Conservation (phyloP, 2,888 invertebrate genomes). For the Volucella inflata region DNA sequence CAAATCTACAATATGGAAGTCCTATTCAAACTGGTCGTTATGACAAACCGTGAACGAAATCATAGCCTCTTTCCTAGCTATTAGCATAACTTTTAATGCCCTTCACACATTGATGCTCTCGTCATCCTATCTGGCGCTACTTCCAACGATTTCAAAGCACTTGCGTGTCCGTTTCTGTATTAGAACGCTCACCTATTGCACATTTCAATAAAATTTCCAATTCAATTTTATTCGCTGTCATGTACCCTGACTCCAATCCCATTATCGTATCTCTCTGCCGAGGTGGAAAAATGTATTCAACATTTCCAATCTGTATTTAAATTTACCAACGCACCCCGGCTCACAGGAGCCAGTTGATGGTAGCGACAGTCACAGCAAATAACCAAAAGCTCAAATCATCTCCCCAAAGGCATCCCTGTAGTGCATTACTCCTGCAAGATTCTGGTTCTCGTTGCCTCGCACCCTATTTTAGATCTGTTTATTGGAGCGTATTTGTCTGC, state of each 20-base stretch:
- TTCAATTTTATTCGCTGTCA: slow-evolving; percentile 64
- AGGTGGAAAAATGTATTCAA: slow-evolving; percentile 63
- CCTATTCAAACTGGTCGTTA: too few relatives aligned
- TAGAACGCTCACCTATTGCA: slow-evolving; percentile 8
- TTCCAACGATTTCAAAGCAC: too few relatives aligned
- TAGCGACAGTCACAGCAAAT: slow-evolving; percentile 41
- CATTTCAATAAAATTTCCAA: slow-evolving; percentile 68
- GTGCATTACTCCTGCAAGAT: slow-evolving; percentile 25
- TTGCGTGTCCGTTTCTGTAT: neutral
- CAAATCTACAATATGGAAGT: too few relatives aligned
- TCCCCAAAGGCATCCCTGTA: slow-evolving; percentile 45
- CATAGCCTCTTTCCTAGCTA: too few relatives aligned
- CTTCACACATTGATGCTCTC: too few relatives aligned
- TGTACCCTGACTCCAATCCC: slow-evolving; percentile 59
- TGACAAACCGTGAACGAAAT: too few relatives aligned
- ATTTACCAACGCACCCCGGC: slow-evolving; percentile 58
- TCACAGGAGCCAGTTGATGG: neutral
- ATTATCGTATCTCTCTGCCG: slow-evolving; percentile 61
- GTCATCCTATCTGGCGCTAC: too few relatives aligned
- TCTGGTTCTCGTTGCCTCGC: neutral
- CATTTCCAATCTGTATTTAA: slow-evolving; percentile 74
- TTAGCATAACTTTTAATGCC: too few relatives aligned
- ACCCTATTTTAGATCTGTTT: slow-evolving; percentile 8
- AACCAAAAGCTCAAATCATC: slow-evolving; percentile 63
- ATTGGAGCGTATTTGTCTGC: slow-evolving; percentile 65